Conservation (phyloP, 2,888 invertebrate species). For the Pseudoips prasinana region DNA sequence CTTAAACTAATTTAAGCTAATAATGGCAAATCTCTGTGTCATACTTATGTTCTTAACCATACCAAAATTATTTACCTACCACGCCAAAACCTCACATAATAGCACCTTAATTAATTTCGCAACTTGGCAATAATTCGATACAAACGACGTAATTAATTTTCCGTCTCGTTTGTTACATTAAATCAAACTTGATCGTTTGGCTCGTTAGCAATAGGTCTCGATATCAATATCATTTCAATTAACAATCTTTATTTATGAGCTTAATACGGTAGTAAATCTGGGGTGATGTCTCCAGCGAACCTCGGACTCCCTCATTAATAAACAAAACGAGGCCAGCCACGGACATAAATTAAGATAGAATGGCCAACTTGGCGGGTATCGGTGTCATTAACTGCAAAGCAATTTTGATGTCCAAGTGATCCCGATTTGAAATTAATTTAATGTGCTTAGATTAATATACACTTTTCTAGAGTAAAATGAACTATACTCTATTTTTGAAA, state of each 20-base stretch:
- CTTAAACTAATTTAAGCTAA: too few species aligned
- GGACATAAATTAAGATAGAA: neutral
- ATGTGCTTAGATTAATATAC: too few species aligned
- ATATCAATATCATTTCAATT: conserved; percentile 43
- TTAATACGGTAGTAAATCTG: conserved; percentile 60
- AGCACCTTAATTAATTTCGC: conserved; percentile 23
- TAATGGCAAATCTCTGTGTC: too few species aligned
- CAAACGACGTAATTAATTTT: conserved; percentile 25
- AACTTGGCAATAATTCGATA: conserved; percentile 26
- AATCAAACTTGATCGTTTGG: conserved; percentile 31
- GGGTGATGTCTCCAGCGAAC: conserved; percentile 42
- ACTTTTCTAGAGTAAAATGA: too few species aligned
- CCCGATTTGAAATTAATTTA: too few species aligned
- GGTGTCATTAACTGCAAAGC: too few species aligned
- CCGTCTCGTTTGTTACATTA: conserved; percentile 25
- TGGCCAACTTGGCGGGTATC: neutral
- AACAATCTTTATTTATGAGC: conserved; percentile 58
- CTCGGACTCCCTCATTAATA: conserved; percentile 45
- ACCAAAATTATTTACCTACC: too few species aligned
- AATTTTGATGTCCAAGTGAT: too few species aligned
- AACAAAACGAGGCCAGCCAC: conserved; percentile 32
- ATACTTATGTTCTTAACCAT: too few species aligned
- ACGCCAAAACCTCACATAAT: conserved; percentile 3
- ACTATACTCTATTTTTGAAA: too few species aligned
- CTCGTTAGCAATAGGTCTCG: conserved; percentile 30